Conservation (phyloP, 1,140 invertebrate species). For the Papilio machaon region DNA sequence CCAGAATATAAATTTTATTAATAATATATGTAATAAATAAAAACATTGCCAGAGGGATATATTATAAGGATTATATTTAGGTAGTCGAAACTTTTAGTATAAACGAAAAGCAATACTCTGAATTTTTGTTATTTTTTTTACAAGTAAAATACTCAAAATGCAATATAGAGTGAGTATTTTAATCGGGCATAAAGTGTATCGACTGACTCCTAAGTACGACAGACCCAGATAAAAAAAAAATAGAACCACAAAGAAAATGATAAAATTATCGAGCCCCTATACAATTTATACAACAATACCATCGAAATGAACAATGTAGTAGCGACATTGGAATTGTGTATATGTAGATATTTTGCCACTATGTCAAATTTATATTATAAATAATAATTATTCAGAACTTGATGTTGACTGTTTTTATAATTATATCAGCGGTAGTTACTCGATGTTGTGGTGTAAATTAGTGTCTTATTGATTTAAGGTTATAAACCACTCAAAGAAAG, state of each 20-base stretch:
- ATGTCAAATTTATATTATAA: slow-evolving; percentile 77
- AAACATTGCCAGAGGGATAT: slow-evolving; percentile 76
- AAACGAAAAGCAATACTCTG: slow-evolving; percentile 81
- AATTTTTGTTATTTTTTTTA: slow-evolving; percentile 72
- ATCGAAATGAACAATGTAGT: slow-evolving; percentile 63
- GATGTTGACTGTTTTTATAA: slow-evolving; percentile 83
- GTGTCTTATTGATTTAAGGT: slow-evolving; percentile 78
- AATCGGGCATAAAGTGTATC: not conserved
- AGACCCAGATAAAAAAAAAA: slow-evolving; percentile 26
- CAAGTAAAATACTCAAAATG: slow-evolving; percentile 72
- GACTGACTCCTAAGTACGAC: slow-evolving; percentile 19
- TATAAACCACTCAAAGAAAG: slow-evolving; percentile 66
- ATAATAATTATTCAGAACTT: slow-evolving; percentile 80
- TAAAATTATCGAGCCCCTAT: slow-evolving; percentile 44
- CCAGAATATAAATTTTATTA: slow-evolving; percentile 48
- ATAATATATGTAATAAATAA: slow-evolving; percentile 50
- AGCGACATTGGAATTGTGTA: slow-evolving; percentile 73
- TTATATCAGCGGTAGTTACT: slow-evolving; percentile 82
- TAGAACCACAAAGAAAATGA: slow-evolving; percentile 26
- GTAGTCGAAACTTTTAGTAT: slow-evolving; percentile 78
- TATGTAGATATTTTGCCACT: slow-evolving; percentile 80
- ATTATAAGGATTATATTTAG: slow-evolving; percentile 71
- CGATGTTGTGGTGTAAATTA: slow-evolving; percentile 83
- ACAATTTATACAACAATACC: slow-evolving; percentile 54
- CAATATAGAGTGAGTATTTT: slow-evolving; percentile 38